A percentile compares a stretch with the other conserved stretches of the same genome.
Conservation (phyloP, 2,888 invertebrate species). For the Drosophila fulvimacula region DNA sequence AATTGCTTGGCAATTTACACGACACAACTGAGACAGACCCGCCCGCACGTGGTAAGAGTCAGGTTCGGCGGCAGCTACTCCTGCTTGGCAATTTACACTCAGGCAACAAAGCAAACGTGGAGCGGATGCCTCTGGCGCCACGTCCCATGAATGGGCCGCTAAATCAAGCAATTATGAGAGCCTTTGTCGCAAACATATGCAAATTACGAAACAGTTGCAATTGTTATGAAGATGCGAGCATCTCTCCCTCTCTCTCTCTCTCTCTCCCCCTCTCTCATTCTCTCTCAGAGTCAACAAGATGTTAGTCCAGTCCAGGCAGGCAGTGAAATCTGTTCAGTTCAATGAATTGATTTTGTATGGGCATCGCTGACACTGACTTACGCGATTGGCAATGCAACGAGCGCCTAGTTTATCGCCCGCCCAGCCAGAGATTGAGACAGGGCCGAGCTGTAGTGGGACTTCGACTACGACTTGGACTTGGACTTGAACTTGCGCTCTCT, state of each 20-base stretch:
- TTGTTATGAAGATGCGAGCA: constrained; percentile 47
- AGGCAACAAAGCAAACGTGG: constrained; percentile 20
- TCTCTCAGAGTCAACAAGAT: neutral
- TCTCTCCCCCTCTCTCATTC: neutral
- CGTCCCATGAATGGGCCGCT: constrained; percentile 79
- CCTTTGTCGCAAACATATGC: constrained; percentile 82
- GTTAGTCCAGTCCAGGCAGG: neutral
- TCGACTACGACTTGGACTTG: neutral
- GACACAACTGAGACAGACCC: constrained; percentile 68
- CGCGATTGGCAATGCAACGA: constrained; percentile 56
- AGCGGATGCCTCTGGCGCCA: constrained; percentile 66
- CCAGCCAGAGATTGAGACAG: constrained; percentile 47
- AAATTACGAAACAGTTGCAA: constrained; percentile 61
- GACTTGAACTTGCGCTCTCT: neutral
- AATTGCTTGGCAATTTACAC: constrained; percentile 79
- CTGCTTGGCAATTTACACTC: constrained; percentile 71
- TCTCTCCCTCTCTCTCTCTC: neutral
- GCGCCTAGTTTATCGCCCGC: constrained; percentile 65
- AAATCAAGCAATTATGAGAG: constrained; percentile 84
- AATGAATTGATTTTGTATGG: constrained; percentile 74
- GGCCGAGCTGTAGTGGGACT: constrained; percentile 9
- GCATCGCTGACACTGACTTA: constrained; percentile 73
- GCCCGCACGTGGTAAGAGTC: constrained; percentile 56
- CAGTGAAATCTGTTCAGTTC: constrained; percentile 74
- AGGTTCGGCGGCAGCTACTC: constrained; percentile 5